These are phyloP conservation scores for Meteorus colon DNA, from an alignment of 2,888 invertebrate genomes.

Conservation along the genomic window DNA sequence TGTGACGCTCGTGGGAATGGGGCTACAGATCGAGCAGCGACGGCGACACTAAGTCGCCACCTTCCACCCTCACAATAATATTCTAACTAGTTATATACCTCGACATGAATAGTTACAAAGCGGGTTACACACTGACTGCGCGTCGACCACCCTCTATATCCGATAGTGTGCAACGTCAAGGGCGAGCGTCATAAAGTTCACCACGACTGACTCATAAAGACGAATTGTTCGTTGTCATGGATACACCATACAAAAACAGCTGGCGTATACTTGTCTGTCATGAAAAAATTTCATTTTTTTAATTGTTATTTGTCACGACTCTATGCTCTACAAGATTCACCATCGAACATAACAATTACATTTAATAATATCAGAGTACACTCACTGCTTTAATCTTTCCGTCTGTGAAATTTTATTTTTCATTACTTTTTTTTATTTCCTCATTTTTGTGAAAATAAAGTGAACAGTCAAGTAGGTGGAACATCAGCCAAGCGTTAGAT, in stretches of 20 bases:
- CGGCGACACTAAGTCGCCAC: conserved; percentile 56
- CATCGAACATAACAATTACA: neutral
- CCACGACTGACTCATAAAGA: conserved; percentile 64
- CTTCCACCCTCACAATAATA: conserved; percentile 21
- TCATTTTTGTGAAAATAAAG: neutral
- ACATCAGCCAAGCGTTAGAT: neutral
- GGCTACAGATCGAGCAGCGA: conserved; percentile 68
- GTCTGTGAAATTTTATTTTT: too few species aligned
- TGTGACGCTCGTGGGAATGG: conserved; percentile 58
- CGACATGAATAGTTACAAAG: conserved; percentile 27
- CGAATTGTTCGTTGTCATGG: conserved; percentile 66
- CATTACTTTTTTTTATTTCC: neutral
- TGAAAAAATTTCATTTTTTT: conserved; percentile 58
- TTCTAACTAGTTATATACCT: conserved; percentile 26
- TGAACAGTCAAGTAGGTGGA: conserved; percentile 9
- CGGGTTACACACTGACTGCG: conserved; percentile 8
- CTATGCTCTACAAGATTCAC: neutral
- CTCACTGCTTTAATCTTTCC: neutral
- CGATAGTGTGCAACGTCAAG: conserved; percentile 2
- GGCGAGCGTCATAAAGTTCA: conserved; percentile 27
- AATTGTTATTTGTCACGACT: conserved; percentile 25
- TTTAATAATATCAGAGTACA: too few species aligned
- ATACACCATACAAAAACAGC: conserved; percentile 66
- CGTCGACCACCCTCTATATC: conserved; percentile 4
- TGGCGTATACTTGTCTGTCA: conserved; percentile 48